Evolutionary conservation across 2,113 vertebrate genomes (phyloP).

Genomic region (Gavia stellata): DNA sequence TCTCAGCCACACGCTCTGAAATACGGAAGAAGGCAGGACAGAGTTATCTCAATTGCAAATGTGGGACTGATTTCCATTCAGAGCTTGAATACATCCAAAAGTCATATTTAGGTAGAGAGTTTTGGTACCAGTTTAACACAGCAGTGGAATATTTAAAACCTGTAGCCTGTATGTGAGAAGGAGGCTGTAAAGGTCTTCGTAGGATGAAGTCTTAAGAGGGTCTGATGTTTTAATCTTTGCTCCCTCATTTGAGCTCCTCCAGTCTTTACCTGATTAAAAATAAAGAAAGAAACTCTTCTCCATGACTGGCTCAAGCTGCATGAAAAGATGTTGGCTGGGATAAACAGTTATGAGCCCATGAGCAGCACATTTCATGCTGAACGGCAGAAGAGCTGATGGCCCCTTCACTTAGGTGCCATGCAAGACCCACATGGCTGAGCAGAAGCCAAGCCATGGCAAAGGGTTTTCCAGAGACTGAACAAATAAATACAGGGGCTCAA

Average conservation of each 20-base stretch:
- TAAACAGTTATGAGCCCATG: rapidly evolving
- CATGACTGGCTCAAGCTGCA: not conserved
- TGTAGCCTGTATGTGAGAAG: not conserved
- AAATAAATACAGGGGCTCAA: not conserved
- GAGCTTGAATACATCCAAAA: conserved; percentile 51
- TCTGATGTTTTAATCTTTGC: not conserved
- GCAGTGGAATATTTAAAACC: not conserved
- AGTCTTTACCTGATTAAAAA: not conserved
- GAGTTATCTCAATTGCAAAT: conserved; percentile 67
- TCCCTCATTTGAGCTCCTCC: not conserved
- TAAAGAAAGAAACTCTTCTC: not conserved
- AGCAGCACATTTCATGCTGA: not conserved
- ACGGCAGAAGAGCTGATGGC: not conserved
- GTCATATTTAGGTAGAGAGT: not conserved
- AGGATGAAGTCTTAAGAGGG: not conserved
- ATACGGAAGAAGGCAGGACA: not conserved
- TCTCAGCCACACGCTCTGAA: conserved; percentile 80
- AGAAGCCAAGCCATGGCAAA: not conserved
- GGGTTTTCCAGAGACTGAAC: not conserved
- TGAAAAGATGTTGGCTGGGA: not conserved
- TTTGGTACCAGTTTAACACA: conserved; percentile 1
- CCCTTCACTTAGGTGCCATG: not conserved
- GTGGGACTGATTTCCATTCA: conserved; percentile 9
- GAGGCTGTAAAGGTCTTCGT: not conserved
- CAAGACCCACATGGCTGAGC: not conserved